These are phyloP conservation scores for Diacarnus erythraeanus DNA, from an alignment of 37 sponge, comb jelly and placozoan genomes.

Conservation along the genomic window DNA sequence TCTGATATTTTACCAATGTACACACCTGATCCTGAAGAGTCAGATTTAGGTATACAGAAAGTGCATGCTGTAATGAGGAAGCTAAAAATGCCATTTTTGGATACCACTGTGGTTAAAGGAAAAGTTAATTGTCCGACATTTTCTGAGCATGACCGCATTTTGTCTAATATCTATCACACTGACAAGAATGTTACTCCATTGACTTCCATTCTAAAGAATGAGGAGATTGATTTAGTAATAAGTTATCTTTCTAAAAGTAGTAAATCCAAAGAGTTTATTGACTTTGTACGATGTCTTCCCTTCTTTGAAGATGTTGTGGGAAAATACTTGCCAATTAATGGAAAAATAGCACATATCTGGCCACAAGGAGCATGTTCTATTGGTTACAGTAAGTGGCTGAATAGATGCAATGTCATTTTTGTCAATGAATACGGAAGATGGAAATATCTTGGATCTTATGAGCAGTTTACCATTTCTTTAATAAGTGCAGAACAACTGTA, in stretches of 20 bases:
- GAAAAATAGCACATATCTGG: conserved; percentile 36
- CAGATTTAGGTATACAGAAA: background rate
- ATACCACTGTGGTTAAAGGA: conserved; percentile 3
- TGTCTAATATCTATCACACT: conserved; percentile 16
- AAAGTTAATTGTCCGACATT: conserved; percentile 17
- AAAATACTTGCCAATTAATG: background rate
- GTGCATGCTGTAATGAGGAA: background rate
- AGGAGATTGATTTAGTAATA: conserved; percentile 8
- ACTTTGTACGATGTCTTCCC: conserved; percentile 33
- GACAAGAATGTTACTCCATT: background rate
- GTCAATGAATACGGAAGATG: conserved; percentile 28
- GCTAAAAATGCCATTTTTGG: conserved; percentile 32
- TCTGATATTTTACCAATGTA: conserved; percentile 7
- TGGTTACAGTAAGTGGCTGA: conserved; percentile 34
- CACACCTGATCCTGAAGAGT: background rate
- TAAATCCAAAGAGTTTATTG: background rate
- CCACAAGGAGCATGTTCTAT: background rate
- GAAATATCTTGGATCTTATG: conserved; percentile 9
- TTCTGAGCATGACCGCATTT: conserved; percentile 1
- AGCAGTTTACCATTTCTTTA: background rate
- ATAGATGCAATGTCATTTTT: conserved; percentile 16
- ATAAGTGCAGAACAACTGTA: conserved; percentile 30
- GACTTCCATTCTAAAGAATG: background rate
- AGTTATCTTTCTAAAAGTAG: conserved; percentile 20
- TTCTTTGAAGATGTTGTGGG: conserved; percentile 45